phyloP scores from a whole-genome alignment of 2,113 vertebrate genomes.

The Platichthys stellatus region DNA sequence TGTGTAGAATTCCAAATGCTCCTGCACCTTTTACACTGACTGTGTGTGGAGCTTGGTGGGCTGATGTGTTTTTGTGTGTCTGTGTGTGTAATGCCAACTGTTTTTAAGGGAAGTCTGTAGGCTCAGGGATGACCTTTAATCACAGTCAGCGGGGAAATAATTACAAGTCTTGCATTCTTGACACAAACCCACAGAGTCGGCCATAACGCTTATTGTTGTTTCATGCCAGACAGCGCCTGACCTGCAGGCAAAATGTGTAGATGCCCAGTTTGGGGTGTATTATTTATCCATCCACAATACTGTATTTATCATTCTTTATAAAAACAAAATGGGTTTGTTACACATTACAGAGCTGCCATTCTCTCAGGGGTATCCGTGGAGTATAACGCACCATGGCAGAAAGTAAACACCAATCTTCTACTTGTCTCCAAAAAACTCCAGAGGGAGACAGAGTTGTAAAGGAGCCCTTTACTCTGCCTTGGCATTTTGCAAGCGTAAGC shows the following conservation, averaged over 20 bases:
- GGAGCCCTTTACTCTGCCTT: conserved; percentile 61
- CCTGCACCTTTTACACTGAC: not conserved
- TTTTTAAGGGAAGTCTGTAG: conserved; percentile 75
- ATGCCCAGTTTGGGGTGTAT: conserved; percentile 52
- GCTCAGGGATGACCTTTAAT: conserved; percentile 78
- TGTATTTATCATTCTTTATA: conserved; percentile 63
- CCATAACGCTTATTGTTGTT: conserved; percentile 59
- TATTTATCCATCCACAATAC: conserved; percentile 69
- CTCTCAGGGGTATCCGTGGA: conserved; percentile 59
- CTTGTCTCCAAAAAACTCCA: conserved; percentile 70
- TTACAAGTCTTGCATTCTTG: conserved; percentile 78
- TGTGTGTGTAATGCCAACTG: conserved; percentile 48
- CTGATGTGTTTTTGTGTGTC: not conserved
- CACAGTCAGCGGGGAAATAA: conserved; percentile 83
- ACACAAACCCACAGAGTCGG: conserved; percentile 62
- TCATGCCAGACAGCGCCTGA: conserved; percentile 47
- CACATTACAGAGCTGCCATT: conserved; percentile 48
- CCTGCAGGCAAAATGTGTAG: conserved; percentile 49
- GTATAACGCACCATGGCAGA: conserved; percentile 69
- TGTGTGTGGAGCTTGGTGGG: conserved; percentile 8
- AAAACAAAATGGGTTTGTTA: conserved; percentile 36
- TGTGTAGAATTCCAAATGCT: not conserved
- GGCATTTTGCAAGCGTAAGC: conserved; percentile 62
- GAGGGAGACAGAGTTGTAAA: conserved; percentile 59
- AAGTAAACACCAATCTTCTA: conserved; percentile 73